Conservation (phyloP, 2,797 vertebrate genomes). For the Hydrocynus forskahlii region DNA sequence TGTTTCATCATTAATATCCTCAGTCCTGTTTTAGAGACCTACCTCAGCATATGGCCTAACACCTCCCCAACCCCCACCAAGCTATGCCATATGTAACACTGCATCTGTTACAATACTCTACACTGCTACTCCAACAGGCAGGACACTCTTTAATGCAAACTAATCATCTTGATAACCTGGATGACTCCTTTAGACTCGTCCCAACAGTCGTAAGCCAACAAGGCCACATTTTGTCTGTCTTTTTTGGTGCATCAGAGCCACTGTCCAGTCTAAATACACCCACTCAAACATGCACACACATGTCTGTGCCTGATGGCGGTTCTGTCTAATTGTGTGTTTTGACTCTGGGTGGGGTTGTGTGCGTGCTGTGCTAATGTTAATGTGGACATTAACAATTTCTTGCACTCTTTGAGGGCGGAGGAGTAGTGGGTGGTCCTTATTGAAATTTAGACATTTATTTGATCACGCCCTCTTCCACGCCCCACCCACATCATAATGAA, state of each 20-base stretch:
- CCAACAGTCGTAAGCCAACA: not conserved
- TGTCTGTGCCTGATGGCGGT: not conserved
- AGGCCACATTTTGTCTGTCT: not conserved
- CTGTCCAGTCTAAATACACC: conserved; percentile 14
- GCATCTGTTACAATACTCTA: conserved; percentile 1
- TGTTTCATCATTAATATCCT: not conserved
- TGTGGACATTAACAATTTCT: conserved; percentile 19
- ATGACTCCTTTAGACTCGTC: not conserved
- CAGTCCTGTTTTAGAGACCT: conserved; percentile 3
- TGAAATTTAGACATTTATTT: conserved; percentile 47
- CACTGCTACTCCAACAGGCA: not conserved
- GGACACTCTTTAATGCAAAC: not conserved
- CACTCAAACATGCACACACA: not conserved
- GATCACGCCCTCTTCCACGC: conserved; percentile 69
- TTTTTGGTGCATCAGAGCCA: not conserved
- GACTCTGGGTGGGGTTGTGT: conserved; percentile 53
- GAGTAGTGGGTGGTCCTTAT: conserved; percentile 62
- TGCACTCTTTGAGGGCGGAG: conserved; percentile 52
- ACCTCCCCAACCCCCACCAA: conserved; percentile 15
- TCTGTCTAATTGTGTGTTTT: not conserved
- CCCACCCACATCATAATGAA: conserved; percentile 66
- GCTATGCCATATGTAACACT: conserved; percentile 3
- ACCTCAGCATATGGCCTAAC: conserved; percentile 14
- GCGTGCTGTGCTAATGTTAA: conserved; percentile 66
- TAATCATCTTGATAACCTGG: not conserved